Evolutionary conservation across 1,140 invertebrate species (phyloP).

Genomic region (Drosophila watanabei): DNA sequence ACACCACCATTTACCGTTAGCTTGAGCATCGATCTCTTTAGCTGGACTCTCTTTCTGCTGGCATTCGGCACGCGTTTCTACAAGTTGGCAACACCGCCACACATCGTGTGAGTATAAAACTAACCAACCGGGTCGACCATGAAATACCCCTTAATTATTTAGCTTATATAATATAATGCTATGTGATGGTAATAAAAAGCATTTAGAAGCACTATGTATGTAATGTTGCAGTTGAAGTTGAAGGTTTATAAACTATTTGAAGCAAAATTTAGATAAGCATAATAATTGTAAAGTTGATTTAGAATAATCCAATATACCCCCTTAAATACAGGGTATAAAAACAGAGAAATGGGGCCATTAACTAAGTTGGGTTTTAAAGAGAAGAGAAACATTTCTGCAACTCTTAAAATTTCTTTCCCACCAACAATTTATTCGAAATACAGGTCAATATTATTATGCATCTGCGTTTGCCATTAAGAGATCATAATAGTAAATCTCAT

Average conservation of each 20-base stretch:
- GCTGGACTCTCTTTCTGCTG: slow-evolving; percentile 89
- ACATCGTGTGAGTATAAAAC: slow-evolving; percentile 93
- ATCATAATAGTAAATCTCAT: slow-evolving; percentile 11
- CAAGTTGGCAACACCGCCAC: slow-evolving; percentile 92
- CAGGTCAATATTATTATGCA: slow-evolving; percentile 28
- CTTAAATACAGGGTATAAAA: slow-evolving; percentile 7
- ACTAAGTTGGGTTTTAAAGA: neutral
- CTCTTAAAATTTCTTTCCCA: slow-evolving; percentile 18
- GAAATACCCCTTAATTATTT: neutral
- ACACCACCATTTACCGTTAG: slow-evolving; percentile 87
- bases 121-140: neutral
- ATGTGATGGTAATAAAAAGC: too few relatives aligned
- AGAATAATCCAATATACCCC: neutral
- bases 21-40: slow-evolving; percentile 92
- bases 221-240: neutral
- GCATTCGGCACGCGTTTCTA: slow-evolving; percentile 93
- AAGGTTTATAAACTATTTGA: neutral
- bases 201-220: neutral
- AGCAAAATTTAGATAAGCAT: neutral
- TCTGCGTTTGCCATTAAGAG: slow-evolving; percentile 8
- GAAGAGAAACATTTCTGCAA: neutral
- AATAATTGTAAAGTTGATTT: neutral
- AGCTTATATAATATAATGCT: neutral
- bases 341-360: slow-evolving; percentile 8
- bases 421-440: neutral